phyloP scores from a whole-genome alignment of 2,888 invertebrate species.

The Pyrrhosoma nymphula region DNA sequence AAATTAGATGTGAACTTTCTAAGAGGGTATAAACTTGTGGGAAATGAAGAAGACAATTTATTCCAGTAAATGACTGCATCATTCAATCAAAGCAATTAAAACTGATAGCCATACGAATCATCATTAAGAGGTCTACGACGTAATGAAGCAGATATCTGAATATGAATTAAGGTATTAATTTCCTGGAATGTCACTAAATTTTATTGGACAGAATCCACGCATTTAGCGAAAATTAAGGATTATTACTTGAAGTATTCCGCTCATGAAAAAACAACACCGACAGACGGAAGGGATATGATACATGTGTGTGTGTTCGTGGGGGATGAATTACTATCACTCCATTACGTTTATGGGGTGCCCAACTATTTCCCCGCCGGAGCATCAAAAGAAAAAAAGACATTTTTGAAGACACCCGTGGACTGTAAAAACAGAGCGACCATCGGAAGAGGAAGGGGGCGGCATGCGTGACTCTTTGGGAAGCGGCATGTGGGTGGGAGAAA shows the following conservation, averaged over 20 bases:
- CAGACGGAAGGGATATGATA: neutral
- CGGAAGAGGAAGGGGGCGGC: neutral
- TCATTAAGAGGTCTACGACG: no score
- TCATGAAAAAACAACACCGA: neutral
- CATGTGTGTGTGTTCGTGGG: neutral
- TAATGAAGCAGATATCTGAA: no score
- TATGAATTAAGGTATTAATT: no score
- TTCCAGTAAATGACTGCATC: no score
- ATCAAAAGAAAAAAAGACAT: neutral
- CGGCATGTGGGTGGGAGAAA: neutral
- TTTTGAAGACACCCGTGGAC: neutral
- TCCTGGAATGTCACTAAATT: no score
- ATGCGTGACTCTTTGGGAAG: neutral
- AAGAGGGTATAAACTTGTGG: no score
- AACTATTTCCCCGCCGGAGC: neutral
- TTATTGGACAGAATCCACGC: no score
- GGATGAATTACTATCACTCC: neutral
- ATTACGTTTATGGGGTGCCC: neutral
- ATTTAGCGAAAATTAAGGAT: no score
- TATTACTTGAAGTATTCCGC: neutral
- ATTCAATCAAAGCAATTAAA: no score
- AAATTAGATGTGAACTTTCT: no score
- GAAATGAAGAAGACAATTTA: no score
- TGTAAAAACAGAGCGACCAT: neutral
- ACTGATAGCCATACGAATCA: no score